phyloP scores from a whole-genome alignment of 1,140 invertebrate species.

The Andrena cerasifolii region DNA sequence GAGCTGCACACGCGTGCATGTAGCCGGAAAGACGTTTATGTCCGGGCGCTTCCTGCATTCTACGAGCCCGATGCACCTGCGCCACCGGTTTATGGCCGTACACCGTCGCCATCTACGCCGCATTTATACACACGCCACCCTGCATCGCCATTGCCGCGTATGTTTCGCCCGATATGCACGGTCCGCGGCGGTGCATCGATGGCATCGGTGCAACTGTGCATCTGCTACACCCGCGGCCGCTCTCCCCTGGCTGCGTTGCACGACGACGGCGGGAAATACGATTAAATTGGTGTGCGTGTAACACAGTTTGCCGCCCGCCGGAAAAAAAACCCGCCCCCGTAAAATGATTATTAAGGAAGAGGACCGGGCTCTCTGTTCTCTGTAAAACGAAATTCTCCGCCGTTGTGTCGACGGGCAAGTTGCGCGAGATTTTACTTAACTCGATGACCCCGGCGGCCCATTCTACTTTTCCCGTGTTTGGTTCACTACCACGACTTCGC shows the following conservation, averaged over 20 bases:
- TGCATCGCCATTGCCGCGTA: no score
- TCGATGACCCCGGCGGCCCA: slow-evolving; percentile 11
- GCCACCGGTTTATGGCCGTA: slow-evolving; percentile 18
- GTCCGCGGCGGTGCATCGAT: background rate
- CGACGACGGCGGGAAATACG: slow-evolving; percentile 11
- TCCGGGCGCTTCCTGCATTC: slow-evolving; percentile 22
- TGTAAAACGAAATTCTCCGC: slow-evolving; percentile 1
- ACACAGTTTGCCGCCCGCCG: background rate
- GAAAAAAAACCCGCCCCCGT: background rate
- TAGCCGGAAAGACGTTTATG: slow-evolving; percentile 30
- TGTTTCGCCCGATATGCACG: background rate
- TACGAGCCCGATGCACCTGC: slow-evolving; percentile 38
- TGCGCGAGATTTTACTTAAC: slow-evolving; percentile 4
- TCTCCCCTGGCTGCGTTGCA: background rate
- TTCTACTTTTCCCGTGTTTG: background rate
- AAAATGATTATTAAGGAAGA: slow-evolving; percentile 14
- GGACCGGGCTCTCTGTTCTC: background rate
- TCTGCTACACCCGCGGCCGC: background rate
- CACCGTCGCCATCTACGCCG: slow-evolving; percentile 12
- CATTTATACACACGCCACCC: background rate
- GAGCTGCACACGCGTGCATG: background rate
- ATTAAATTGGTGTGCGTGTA: slow-evolving; percentile 13
- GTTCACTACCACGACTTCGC: background rate
- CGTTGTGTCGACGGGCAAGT: slow-evolving; percentile 14
- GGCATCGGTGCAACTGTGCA: background rate